Conservation (phyloP, 2,113 vertebrate species). For the Myodes glareolus region DNA sequence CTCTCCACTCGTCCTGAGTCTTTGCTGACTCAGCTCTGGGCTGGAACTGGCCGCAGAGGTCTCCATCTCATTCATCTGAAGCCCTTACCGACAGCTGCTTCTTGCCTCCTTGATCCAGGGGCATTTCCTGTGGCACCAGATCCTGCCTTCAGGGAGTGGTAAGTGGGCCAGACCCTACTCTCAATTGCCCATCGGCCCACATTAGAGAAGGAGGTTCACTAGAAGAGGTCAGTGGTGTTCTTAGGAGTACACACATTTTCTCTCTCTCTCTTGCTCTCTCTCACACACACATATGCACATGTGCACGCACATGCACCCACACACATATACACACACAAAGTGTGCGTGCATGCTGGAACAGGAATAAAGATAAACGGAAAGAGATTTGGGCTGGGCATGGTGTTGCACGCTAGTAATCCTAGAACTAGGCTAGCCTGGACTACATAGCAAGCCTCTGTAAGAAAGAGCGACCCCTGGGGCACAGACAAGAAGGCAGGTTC, state of each 20-base stretch:
- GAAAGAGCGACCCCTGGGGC: not conserved
- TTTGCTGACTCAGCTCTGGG: constrained; percentile 47
- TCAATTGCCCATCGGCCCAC: not conserved
- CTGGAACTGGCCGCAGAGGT: not conserved
- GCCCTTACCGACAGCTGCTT: not conserved
- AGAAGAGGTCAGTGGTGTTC: not conserved
- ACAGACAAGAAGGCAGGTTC: not conserved
- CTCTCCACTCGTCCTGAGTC: not conserved
- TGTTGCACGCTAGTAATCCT: not conserved
- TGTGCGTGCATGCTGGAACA: not conserved
- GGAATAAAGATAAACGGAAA: not conserved
- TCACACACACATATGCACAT: not conserved
- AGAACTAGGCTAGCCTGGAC: not conserved
- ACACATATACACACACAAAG: not conserved
- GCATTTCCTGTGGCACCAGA: not conserved
- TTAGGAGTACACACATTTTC: not conserved
- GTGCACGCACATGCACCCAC: not conserved
- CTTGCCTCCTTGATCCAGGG: not conserved
- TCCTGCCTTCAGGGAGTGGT: not conserved
- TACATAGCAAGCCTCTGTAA: not conserved
- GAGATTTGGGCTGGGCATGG: not conserved
- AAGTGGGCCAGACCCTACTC: not conserved
- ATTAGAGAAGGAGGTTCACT: not conserved
- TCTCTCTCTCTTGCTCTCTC: not conserved
- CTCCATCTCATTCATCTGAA: constrained; percentile 30